Conservation (phyloP, 2,113 vertebrate genomes). For the Hemiprocne comata region DNA sequence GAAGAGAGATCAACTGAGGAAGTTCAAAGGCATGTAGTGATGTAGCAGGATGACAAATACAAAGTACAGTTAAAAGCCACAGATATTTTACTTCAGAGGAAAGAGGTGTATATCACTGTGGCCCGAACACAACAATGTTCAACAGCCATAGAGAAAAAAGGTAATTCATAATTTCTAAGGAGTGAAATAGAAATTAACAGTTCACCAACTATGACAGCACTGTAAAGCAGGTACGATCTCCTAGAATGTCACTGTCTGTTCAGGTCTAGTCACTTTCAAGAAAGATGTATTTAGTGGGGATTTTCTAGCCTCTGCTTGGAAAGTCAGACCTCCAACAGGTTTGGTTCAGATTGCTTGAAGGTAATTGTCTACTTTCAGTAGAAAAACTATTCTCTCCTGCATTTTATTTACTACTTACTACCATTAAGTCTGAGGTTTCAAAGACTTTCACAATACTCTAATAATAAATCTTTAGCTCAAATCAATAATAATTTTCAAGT, state of each 20-base stretch:
- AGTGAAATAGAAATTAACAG: neutral
- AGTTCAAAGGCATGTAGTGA: neutral
- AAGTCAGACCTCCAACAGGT: neutral
- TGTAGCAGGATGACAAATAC: neutral
- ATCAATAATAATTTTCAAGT: neutral
- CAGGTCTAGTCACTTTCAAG: neutral
- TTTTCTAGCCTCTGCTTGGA: neutral
- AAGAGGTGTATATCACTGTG: neutral
- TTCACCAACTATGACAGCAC: neutral
- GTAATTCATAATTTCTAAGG: neutral
- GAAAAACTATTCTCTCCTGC: neutral
- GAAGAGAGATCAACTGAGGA: neutral
- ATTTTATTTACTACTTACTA: neutral
- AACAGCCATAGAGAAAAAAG: neutral
- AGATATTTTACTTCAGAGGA: neutral
- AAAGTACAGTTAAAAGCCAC: neutral
- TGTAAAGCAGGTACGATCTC: neutral
- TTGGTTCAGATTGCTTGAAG: neutral
- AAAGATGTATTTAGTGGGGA: neutral
- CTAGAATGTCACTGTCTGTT: neutral
- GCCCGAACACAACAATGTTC: neutral
- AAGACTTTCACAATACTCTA: neutral
- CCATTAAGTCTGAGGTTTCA: neutral
- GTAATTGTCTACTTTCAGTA: neutral
- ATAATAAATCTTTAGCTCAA: constrained; percentile 9